These are phyloP conservation scores for Rutilus rutilus DNA, from an alignment of 2,113 vertebrate species.

Conservation along the genomic window DNA sequence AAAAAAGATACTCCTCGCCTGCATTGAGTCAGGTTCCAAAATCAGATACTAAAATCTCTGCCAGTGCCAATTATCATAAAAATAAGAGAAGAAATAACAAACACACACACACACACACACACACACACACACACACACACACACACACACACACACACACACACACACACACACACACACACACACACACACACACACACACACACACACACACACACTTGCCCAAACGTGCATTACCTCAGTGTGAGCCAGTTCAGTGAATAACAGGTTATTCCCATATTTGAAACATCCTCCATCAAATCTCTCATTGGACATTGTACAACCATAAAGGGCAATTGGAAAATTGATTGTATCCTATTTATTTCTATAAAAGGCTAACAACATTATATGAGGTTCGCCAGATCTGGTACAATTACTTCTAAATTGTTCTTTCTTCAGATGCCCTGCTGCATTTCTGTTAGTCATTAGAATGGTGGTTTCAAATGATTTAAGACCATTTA, in stretches of 20 bases:
- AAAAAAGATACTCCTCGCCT: not conserved
- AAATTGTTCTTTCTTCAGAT: not conserved
- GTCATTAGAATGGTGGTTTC: not conserved
- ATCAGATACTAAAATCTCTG: not conserved
- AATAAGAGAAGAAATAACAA: not conserved
- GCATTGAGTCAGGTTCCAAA: not conserved
- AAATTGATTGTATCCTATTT: not conserved
- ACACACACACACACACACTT: not conserved
- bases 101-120: not conserved
- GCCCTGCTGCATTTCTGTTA: not conserved
- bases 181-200: not conserved
- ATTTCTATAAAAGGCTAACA: not conserved
- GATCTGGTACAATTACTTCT: constrained; percentile 5
- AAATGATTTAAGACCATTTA: not conserved
- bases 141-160: not conserved
- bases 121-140: not conserved
- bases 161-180: not conserved
- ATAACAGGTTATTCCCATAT: not conserved
- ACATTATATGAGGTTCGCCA: not conserved
- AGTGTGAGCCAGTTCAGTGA: not conserved
- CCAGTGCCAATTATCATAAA: not conserved
- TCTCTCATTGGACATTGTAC: not conserved
- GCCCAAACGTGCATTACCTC: not conserved
- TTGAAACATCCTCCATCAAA: not conserved
- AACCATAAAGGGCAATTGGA: not conserved